These are phyloP conservation scores for Therioaphis trifolii DNA, from an alignment of 2,888 invertebrate species.

Conservation along the genomic window DNA sequence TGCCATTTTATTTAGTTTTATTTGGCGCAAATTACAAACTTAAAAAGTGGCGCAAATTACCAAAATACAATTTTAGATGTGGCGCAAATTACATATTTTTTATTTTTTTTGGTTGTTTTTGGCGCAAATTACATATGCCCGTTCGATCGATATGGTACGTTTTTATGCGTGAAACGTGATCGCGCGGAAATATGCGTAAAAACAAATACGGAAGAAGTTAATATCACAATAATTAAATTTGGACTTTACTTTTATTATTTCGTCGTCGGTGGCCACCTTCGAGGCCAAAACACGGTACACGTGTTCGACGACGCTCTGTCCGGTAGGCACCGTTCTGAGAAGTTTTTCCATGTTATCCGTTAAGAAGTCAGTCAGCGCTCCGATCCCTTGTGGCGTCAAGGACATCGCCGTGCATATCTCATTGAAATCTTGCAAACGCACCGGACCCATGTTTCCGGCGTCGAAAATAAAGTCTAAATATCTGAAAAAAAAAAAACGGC, in stretches of 20 bases:
- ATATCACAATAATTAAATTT: too few relatives aligned
- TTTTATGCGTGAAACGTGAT: too few relatives aligned
- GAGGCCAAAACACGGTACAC: constrained; percentile 35
- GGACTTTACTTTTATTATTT: constrained; percentile 50
- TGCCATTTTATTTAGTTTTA: too few relatives aligned
- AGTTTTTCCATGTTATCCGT: constrained; percentile 15
- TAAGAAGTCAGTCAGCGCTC: constrained; percentile 11
- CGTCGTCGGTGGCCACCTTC: constrained; percentile 38
- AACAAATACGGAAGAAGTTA: too few relatives aligned
- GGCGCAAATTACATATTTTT: too few relatives aligned
- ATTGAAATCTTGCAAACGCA: constrained; percentile 45
- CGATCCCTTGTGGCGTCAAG: constrained; percentile 33
- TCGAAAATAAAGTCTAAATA: constrained; percentile 16
- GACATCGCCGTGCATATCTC: constrained; percentile 44
- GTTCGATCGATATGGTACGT: too few relatives aligned
- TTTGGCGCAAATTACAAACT: too few relatives aligned
- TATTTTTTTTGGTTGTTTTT: too few relatives aligned
- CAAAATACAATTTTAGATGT: too few relatives aligned
- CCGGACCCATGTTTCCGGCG: not conserved
- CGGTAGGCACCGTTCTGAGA: not conserved
- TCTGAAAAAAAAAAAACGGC: not conserved
- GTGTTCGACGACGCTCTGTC: constrained; percentile 26
- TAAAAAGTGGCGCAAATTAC: too few relatives aligned
- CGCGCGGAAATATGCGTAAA: too few relatives aligned
- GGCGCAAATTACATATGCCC: too few relatives aligned